phyloP scores from a whole-genome alignment of 2,797 vertebrate genomes.

The Silurus lanzhouensis region DNA sequence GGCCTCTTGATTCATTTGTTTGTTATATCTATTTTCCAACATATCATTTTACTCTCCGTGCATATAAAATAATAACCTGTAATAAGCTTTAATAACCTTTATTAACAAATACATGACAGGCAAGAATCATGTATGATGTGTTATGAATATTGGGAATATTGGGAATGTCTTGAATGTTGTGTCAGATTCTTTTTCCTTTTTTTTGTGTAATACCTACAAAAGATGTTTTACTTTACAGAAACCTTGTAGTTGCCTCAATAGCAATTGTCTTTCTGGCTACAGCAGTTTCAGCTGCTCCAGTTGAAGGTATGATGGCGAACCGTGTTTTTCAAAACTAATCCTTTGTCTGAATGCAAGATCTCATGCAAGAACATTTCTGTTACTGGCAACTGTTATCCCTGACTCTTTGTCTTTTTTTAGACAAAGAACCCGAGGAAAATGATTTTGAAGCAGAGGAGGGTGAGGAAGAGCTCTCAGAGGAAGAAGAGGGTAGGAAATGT shows the following conservation, averaged over 20 bases:
- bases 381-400: neutral
- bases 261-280: slow-evolving; percentile 65
- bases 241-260: slow-evolving; percentile 66
- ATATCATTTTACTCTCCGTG: neutral
- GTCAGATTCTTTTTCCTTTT: no score
- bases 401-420: slow-evolving; percentile 56
- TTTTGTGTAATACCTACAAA: neutral
- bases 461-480: slow-evolving; percentile 76
- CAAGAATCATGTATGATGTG: neutral
- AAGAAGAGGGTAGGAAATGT: slow-evolving; percentile 75
- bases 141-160: neutral
- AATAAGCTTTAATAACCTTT: neutral
- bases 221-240: slow-evolving; percentile 61
- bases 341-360: neutral
- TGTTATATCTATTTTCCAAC: neutral
- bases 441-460: slow-evolving; percentile 70
- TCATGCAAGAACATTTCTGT: neutral
- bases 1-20: neutral
- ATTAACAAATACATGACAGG: neutral
- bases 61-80: neutral
- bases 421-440: slow-evolving; percentile 71
- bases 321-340: neutral
- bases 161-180: neutral
- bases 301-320: slow-evolving; percentile 69
- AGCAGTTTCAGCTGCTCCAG: slow-evolving; percentile 67